Evolutionary conservation across 2,113 vertebrate genomes (phyloP), one percentile per base, ranked within the genome.

Genomic region (Fregetta grallaria): DNA sequence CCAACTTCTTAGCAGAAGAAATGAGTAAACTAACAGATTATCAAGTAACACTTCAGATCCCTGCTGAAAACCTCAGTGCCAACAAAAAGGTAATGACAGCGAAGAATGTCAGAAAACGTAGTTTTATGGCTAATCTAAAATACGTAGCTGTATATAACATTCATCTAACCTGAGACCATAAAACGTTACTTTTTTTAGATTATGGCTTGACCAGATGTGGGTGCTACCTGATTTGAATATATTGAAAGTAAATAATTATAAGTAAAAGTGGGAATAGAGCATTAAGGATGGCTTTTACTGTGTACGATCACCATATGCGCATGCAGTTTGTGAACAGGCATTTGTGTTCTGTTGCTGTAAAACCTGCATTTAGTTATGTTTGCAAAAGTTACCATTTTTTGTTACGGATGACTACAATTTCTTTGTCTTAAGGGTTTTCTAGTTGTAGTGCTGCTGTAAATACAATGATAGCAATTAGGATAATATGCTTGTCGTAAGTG

Each of bases 31-130:
- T 98, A 92, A 99, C 99, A 0, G 99, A 99, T 97, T 99, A 99
- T 97, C 99, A 99, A 97, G 99, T 99, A 96, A 99, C 99, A 8
- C 98, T 99, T 91, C 99, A 99, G 98, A 99, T 99, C 91, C 99
- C 99, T 36, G 99, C 99, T 32, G 98, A 99, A 90, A 99, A 99
- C 97, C 99, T 99, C 97, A 99, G 99, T 81, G 99, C 99, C 93
- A 99, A 99, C 94, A 99, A 98, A 91, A 99, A 99, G 99, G 99
- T 99, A 96, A 98, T 96, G 72, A 49, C 50, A 72, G 34, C 42
- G 77, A 49, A 76, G 9, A 74, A n/a, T 38, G 44, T 13, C 79
- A 52, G 32, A 81, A 76, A 87, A 80, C 2, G 6, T n/a, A 18
- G 22, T 11, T 87, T 91, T 65, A n/a, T 44, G 73, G 15, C 30